These are phyloP conservation scores for Steinernema carpocapsae DNA, from an alignment of 2,888 invertebrate species.

Conservation along the genomic window DNA sequence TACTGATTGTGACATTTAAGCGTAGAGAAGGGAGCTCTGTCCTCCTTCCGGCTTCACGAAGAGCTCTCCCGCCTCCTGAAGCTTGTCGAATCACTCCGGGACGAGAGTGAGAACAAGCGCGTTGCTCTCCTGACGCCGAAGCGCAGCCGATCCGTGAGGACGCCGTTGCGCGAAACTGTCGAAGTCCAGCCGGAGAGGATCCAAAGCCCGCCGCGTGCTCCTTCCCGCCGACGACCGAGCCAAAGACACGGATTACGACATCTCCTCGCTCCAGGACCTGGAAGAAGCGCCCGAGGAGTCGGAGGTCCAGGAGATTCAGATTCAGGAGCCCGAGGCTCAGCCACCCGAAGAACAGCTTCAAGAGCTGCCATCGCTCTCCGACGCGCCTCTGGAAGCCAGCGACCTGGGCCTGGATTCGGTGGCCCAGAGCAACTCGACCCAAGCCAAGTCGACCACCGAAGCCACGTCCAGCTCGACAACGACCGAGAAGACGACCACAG, in stretches of 20 bases:
- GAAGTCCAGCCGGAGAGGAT: too few species aligned
- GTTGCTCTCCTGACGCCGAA: neutral
- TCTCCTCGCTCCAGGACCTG: conserved; percentile 11
- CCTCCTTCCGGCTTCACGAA: conserved; percentile 8
- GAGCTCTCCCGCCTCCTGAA: neutral
- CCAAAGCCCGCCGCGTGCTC: too few species aligned
- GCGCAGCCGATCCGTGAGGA: neutral
- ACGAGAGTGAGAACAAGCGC: conserved; percentile 10
- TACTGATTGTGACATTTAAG: too few species aligned
- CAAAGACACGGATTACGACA: conserved; percentile 22
- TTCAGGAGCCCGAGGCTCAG: neutral
- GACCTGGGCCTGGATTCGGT: neutral
- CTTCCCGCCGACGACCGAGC: conserved; percentile 3
- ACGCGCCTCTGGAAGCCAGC: neutral
- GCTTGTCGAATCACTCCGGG: neutral
- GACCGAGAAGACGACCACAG: neutral
- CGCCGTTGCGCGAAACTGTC: neutral
- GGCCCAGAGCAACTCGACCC: neutral
- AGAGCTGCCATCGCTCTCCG: neutral
- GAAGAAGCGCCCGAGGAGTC: conserved; percentile 6
- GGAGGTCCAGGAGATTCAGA: neutral
- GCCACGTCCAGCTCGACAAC: neutral
- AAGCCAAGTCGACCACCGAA: neutral
- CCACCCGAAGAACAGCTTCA: neutral
- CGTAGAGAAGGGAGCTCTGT: neutral